A percentile compares a stretch with the other conserved stretches of the same genome.
Evolutionary conservation across 2,888 invertebrate genomes (phyloP).

Genomic region (Axea sp.): DNA sequence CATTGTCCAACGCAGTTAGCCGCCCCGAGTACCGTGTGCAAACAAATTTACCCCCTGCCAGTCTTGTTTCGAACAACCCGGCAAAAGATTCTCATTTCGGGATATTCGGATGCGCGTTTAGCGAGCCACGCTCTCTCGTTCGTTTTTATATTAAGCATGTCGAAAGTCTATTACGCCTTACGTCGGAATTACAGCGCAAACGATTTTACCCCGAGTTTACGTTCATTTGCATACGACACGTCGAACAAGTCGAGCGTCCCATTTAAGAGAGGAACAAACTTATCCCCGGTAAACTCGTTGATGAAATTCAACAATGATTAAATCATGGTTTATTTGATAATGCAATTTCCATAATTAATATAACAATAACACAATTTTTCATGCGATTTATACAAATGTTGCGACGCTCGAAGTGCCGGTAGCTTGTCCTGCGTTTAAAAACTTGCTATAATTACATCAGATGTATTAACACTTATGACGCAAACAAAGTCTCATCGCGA

Average conservation of each 20-base stretch:
- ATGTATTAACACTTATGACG: no score
- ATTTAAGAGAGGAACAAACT: conserved; percentile 20
- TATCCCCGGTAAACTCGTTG: conserved; percentile 12
- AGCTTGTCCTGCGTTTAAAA: no score
- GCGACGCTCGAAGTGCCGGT: no score
- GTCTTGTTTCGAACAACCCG: not conserved
- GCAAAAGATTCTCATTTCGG: conserved; percentile 9
- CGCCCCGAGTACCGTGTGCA: conserved; percentile 5
- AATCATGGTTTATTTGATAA: conserved; percentile 16
- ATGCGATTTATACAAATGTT: no score
- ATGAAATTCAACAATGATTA: conserved; percentile 39
- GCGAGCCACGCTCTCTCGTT: conserved; percentile 1
- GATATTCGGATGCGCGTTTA: conserved; percentile 30
- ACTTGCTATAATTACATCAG: no score
- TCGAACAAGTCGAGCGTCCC: conserved; percentile 22
- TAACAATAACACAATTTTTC: no score
- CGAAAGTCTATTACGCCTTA: conserved; percentile 9
- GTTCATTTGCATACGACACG: conserved; percentile 39
- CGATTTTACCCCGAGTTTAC: conserved; percentile 20
- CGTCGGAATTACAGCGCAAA: conserved; percentile 20
- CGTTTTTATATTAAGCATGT: conserved; percentile 24
- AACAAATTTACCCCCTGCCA: conserved; percentile 35
- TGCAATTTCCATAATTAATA: conserved; percentile 6
- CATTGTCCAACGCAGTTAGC: conserved; percentile 16
- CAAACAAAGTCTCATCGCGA: no score